These are phyloP conservation scores for Pyrrhosoma nymphula DNA, from an alignment of 2,888 invertebrate genomes.

Conservation along the genomic window DNA sequence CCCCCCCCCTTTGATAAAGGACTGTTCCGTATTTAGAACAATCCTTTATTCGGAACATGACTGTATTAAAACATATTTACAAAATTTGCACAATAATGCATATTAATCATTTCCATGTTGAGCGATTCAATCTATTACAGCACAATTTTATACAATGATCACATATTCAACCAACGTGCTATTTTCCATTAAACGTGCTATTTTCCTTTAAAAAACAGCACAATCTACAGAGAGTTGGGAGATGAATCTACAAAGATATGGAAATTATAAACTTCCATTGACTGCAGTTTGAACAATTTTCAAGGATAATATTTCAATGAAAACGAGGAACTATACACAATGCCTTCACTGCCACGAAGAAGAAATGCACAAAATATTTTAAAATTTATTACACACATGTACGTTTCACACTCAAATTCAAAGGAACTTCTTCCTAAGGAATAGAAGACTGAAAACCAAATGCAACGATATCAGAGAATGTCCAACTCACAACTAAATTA, in stretches of 20 bases:
- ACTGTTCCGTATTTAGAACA: too few relatives aligned
- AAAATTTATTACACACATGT: neutral
- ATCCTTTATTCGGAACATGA: too few relatives aligned
- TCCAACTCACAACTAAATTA: neutral
- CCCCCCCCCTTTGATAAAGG: too few relatives aligned
- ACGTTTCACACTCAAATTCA: neutral
- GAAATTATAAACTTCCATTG: neutral
- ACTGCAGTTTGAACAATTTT: neutral
- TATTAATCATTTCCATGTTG: neutral
- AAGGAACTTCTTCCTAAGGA: neutral
- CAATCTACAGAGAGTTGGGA: neutral
- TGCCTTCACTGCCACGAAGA: neutral
- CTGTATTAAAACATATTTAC: slow-evolving; percentile 63
- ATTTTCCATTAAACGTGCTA: neutral
- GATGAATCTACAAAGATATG: neutral
- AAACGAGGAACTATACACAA: neutral
- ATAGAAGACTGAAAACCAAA: neutral
- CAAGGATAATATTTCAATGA: neutral
- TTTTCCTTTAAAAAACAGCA: neutral
- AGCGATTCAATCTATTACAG: slow-evolving; percentile 14
- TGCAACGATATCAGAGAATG: neutral
- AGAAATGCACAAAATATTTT: neutral
- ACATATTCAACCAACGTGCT: neutral
- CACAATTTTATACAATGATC: neutral
- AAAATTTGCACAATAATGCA: slow-evolving; percentile 51